Percentiles rank a stretch among this genome's conserved stretches.
Evolutionary conservation across 2,888 invertebrate species (phyloP).

Genomic region (Drosophila paranaensis): DNA sequence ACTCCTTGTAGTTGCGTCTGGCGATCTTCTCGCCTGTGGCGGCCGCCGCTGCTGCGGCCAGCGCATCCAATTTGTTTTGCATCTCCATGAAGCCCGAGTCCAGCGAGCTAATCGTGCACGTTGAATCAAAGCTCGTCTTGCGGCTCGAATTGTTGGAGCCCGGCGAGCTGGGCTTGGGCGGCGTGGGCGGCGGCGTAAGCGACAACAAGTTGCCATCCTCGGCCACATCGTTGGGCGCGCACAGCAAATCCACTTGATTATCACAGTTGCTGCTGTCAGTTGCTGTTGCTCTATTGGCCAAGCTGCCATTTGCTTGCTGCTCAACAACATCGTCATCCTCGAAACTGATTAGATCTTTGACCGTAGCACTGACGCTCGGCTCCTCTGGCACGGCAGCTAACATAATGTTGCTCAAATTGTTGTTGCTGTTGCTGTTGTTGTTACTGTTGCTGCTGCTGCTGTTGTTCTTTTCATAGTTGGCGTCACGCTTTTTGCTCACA

Average conservation of each 20-base stretch:
- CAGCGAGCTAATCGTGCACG: constrained; percentile 85
- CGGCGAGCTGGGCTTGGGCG: constrained; percentile 68
- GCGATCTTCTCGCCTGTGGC: constrained; percentile 78
- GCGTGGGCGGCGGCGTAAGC: constrained; percentile 68
- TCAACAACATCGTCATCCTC: constrained; percentile 72
- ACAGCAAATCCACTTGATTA: constrained; percentile 70
- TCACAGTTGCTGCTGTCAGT: constrained; percentile 42
- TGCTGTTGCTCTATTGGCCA: constrained; percentile 22
- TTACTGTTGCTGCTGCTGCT: constrained; percentile 18
- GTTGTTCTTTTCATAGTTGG: constrained; percentile 49
- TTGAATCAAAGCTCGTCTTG: constrained; percentile 85
- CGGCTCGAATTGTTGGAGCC: constrained; percentile 83
- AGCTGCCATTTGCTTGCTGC: constrained; percentile 29
- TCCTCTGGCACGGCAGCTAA: constrained; percentile 56
- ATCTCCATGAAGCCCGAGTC: constrained; percentile 85
- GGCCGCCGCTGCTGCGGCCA: constrained; percentile 54
- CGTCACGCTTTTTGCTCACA: constrained; percentile 76
- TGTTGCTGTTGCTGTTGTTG: constrained; percentile 23
- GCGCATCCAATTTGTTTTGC: constrained; percentile 82
- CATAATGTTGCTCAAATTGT: constrained; percentile 32
- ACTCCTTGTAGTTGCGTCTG: constrained; percentile 83
- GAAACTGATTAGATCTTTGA: constrained; percentile 83
- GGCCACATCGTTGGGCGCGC: constrained; percentile 67
- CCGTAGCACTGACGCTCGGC: constrained; percentile 45
- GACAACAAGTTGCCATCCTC: constrained; percentile 46